Base-by-base conservation (phyloP, 2,797 vertebrate species). In the Morelia viridis region DNA sequence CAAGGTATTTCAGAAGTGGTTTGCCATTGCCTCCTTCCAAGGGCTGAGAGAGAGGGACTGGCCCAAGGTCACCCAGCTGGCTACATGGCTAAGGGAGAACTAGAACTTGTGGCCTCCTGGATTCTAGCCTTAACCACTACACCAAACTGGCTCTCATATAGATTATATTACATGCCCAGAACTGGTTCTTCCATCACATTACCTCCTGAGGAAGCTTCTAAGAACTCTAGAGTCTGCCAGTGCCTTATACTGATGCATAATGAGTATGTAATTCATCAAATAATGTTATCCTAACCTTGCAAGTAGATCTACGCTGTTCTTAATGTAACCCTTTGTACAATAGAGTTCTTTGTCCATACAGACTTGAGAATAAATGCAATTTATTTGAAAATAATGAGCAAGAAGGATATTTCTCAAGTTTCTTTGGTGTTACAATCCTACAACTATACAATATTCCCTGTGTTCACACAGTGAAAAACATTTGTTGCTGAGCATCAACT, bases 401-500 rank as follows among this genome's bases (percentile, higher is more conserved):
- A 4, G 13, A 46, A 26, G n/a, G 6, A 87, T 15, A 13, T 94
- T 93, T 94, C 89, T 50, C 4, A 61, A 88, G 86, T 2, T 15
- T 86, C 94, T 94, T 64, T 41, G 6, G 85, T 89, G 26, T 89
- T 91, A 65, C 62, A 90, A 85, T 88, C 94, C 93, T 91, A 95
- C 62, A 94, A 89, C 64, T 93, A 24, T 56, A 93, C 89, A 85
- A 93, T 93, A 41, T 95, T 95, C 94, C 85, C 88, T 91, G 94
- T 94, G 88, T 89, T 94, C 22, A 80, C 95, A 96, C 91, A 88
- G 87, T 87, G 4, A 86, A 91, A 94, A 95, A 24, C 85, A 17
- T 89, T 96, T 97, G 68, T 94, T 83, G 56, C 92, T 88, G 53
- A 87, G 61, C 87, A 71, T 68, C 95, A 96, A 11, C 50, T 92